phyloP scores from a whole-genome alignment of 2,113 vertebrate genomes.

The Turnix velox region DNA sequence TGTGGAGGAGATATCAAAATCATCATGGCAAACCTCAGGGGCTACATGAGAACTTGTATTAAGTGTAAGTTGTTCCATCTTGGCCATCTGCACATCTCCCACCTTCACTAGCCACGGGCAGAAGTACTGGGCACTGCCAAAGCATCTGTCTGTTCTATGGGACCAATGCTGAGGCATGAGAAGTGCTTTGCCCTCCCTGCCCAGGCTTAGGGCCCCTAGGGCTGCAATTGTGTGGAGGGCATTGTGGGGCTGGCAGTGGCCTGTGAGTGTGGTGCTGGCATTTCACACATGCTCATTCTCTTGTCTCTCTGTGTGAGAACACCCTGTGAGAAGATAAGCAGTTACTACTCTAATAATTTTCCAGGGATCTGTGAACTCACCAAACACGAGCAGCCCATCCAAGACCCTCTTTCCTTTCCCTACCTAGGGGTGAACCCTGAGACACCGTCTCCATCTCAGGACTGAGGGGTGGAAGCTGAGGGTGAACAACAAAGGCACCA shows the following conservation, averaged over 20 bases:
- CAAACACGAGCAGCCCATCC: background rate
- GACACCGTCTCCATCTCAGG: fast-evolving
- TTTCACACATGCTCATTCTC: background rate
- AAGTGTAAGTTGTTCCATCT: background rate
- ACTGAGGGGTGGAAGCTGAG: background rate
- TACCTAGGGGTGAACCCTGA: background rate
- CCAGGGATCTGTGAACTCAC: background rate
- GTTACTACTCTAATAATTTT: fast-evolving
- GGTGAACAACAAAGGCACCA: background rate
- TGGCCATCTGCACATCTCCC: background rate
- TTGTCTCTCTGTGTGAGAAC: fast-evolving
- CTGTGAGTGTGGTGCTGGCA: background rate
- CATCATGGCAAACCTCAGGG: fast-evolving
- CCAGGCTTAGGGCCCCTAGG: no score
- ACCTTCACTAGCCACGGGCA: background rate
- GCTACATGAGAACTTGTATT: fast-evolving
- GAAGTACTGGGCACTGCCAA: no score
- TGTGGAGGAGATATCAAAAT: background rate
- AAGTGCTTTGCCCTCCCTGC: background rate
- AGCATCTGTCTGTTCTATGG: fast-evolving
- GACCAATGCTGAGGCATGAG: fast-evolving
- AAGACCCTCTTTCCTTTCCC: background rate
- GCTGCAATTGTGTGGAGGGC: fast-evolving
- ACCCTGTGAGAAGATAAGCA: fast-evolving
- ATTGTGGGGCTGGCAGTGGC: fast-evolving